Evolutionary conservation across 1,140 invertebrate genomes (phyloP).

Genomic region (Steinernema khuongi): DNA sequence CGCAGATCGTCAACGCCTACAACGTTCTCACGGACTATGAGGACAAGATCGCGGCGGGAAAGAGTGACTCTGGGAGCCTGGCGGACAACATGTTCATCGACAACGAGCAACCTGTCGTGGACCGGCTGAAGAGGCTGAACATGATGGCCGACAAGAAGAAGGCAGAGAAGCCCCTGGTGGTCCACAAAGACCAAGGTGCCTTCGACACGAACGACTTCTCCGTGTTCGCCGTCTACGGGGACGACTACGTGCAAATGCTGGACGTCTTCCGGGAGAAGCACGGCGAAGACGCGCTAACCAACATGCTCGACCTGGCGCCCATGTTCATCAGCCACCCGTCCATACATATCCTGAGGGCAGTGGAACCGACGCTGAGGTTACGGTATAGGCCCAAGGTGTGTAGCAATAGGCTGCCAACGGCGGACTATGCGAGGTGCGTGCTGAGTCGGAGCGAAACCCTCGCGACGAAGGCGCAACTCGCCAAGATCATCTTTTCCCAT

Average conservation of each 20-base stretch:
- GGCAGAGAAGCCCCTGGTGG: conserved; percentile 39
- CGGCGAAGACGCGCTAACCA: background rate
- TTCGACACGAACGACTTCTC: conserved; percentile 55
- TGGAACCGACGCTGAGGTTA: conserved; percentile 54
- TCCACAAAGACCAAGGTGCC: conserved; percentile 54
- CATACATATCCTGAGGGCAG: conserved; percentile 49
- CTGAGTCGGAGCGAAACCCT: conserved; percentile 43
- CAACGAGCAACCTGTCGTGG: background rate
- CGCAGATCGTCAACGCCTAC: conserved; percentile 41
- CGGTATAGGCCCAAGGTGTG: conserved; percentile 45
- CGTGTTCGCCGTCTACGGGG: conserved; percentile 43
- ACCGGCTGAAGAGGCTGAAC: background rate
- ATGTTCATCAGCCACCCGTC: conserved; percentile 45
- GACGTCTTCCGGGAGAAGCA: conserved; percentile 18
- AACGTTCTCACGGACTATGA: conserved; percentile 14
- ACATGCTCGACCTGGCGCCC: conserved; percentile 41
- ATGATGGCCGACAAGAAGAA: conserved; percentile 28
- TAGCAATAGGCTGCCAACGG: conserved; percentile 28
- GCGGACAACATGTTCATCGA: conserved; percentile 18
- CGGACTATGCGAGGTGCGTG: conserved; percentile 42
- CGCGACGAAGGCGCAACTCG: conserved; percentile 50
- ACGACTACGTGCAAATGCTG: conserved; percentile 41
- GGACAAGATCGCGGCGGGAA: background rate
- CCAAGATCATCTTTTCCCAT: conserved; percentile 42
- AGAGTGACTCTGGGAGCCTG: background rate